These are phyloP conservation scores for Trissolcus brochymenae DNA, from an alignment of 2,888 invertebrate species.

Conservation along the genomic window DNA sequence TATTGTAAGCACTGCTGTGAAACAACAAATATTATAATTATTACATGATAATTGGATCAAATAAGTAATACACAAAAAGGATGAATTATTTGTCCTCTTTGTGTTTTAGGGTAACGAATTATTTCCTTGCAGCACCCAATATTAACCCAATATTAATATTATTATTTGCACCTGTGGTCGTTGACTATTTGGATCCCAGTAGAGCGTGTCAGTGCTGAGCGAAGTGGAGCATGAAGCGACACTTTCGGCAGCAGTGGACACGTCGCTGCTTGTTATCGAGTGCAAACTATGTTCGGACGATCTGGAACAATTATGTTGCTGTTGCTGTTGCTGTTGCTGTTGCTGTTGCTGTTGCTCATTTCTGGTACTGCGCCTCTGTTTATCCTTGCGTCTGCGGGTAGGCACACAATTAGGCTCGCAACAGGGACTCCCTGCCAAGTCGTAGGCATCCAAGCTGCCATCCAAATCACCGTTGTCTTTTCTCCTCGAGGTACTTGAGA, in stretches of 20 bases:
- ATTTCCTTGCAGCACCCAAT: background rate
- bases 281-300: constrained; percentile 81
- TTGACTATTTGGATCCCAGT: constrained; percentile 83
- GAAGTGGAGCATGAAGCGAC: constrained; percentile 90
- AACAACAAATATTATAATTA: background rate
- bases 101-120: background rate
- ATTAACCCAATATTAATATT: background rate
- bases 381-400: constrained; percentile 79
- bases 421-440: constrained; percentile 87
- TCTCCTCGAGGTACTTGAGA: constrained; percentile 71
- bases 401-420: constrained; percentile 92
- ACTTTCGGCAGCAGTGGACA: constrained; percentile 82
- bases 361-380: constrained; percentile 76
- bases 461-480: constrained; percentile 79
- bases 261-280: constrained; percentile 87
- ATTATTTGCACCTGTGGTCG: constrained; percentile 57
- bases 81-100: background rate
- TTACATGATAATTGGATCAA: no score
- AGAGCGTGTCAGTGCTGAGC: constrained; percentile 89
- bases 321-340: constrained; percentile 53
- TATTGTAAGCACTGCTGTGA: constrained; percentile 72
- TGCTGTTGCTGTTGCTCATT: constrained; percentile 62
- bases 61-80: no score
- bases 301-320: constrained; percentile 67
- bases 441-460: constrained; percentile 90